These are phyloP conservation scores for Sebastes flavidus DNA, from an alignment of 2,797 vertebrate species.

Conservation along the genomic window DNA sequence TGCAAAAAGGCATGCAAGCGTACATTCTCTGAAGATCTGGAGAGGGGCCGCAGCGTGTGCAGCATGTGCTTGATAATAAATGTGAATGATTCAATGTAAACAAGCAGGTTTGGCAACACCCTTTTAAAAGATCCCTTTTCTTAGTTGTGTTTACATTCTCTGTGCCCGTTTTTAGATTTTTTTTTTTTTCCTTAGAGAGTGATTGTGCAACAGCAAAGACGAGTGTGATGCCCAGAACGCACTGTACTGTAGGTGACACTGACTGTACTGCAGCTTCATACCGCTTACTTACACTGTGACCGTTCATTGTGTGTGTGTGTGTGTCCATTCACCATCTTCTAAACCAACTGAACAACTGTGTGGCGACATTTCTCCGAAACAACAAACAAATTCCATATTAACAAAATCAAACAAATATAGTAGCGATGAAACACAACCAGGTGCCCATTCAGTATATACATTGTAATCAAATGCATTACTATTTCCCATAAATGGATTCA, in stretches of 20 bases:
- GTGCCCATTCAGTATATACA: conserved; percentile 76
- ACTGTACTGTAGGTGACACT: conserved; percentile 31
- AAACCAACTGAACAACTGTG: conserved; percentile 59
- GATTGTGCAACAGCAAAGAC: conserved; percentile 73
- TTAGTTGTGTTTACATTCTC: conserved; percentile 73
- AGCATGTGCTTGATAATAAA: conserved; percentile 61
- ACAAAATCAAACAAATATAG: conserved; percentile 68
- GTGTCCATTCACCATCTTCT: conserved; percentile 39
- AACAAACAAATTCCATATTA: conserved; percentile 64
- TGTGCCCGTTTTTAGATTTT: conserved; percentile 43
- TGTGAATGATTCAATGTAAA: conserved; percentile 67
- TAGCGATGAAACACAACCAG: conserved; percentile 71
- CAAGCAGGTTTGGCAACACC: conserved; percentile 55
- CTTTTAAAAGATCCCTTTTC: conserved; percentile 46
- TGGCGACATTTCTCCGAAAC: conserved; percentile 67
- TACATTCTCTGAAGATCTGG: conserved; percentile 78
- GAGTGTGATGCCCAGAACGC: conserved; percentile 44
- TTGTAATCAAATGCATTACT: conserved; percentile 72
- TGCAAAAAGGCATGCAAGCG: conserved; percentile 82
- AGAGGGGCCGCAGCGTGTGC: conserved; percentile 57
- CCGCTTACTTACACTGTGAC: conserved; percentile 21
- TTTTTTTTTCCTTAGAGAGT: conserved; percentile 23
- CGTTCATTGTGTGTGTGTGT: conserved; percentile 11
- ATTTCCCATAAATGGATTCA: conserved; percentile 69
- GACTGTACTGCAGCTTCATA: conserved; percentile 74